Base-by-base conservation (phyloP, 2,797 vertebrate genomes). In the Antennarius maculatus region DNA sequence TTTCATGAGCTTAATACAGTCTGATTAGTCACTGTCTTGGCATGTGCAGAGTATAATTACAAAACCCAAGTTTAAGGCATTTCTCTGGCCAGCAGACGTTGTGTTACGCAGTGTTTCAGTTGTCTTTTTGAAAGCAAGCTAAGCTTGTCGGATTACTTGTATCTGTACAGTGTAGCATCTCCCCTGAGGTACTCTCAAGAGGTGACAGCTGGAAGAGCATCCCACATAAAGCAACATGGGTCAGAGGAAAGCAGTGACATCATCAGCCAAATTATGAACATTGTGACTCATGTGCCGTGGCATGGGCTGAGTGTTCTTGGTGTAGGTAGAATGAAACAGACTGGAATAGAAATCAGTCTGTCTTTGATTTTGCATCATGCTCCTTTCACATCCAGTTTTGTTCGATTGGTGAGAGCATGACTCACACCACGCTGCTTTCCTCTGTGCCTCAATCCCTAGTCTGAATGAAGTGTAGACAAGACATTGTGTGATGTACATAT, bases 381-480 rank as follows among this genome's bases (percentile, higher is more conserved):
- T 17, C 8, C 47, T 62, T 56, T 14, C 37, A 59, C 43, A 58
- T 48, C 9, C 18, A 41, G 27, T 46, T 9, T 66, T 53, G 18
- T 56, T 68, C 31, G 16, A 37, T 29, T 65, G 65, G 46, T 68
- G 27, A 17, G 9, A 50, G 54, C 34, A 3, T 63, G 64, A 80
- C 55, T 74, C 70, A 75, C 39, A 64, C 41, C 34, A 15, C 52
- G 49, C 58, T 66, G 53, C 53, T 47, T 46, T 18, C 48, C 13
- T 50, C 42, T 29, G 53, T 57, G 45, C 27, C 57, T 74, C 23
- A 61, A 18, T 65, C 16, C 4, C 39, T n/a, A 2, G 31, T 56
- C 56, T 60, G 73, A 72, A 71, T 74, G 51, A 64, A 54, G 51
- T 43, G 31, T 16, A 41, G 57, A 50, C 9, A 29, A 23, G 37